Percentiles rank a stretch among this genome's conserved stretches.
phyloP scores from a whole-genome alignment of 2,113 vertebrate species.

The Oreochromis niloticus region DNA sequence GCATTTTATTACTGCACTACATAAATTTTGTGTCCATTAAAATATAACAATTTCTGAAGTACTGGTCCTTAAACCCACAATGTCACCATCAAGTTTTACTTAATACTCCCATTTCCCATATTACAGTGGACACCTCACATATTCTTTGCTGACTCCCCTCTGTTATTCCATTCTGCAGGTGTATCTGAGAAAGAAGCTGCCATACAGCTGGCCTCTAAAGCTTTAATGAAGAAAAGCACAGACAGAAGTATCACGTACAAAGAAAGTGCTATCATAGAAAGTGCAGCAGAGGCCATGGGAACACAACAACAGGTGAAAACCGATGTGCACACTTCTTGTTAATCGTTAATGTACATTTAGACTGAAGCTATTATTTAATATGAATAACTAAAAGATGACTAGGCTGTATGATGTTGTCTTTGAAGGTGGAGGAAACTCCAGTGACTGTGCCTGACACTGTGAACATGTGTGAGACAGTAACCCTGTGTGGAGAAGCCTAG shows the following conservation, averaged over 20 bases:
- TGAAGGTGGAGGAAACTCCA: constrained; percentile 8
- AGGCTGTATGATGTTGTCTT: background rate
- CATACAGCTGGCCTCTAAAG: constrained; percentile 29
- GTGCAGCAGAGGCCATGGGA: background rate
- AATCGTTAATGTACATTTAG: background rate
- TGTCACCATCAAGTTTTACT: fast-evolving
- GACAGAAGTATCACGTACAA: constrained; percentile 3
- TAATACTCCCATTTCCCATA: fast-evolving
- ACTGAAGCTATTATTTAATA: background rate
- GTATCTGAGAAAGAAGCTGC: constrained; percentile 38
- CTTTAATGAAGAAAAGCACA: constrained; percentile 31
- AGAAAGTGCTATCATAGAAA: background rate
- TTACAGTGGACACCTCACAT: background rate
- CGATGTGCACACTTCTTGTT: background rate
- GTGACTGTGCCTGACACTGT: constrained; percentile 17
- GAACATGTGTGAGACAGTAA: constrained; percentile 41
- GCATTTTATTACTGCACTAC: background rate
- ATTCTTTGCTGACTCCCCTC: background rate
- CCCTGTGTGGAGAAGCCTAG: constrained; percentile 57
- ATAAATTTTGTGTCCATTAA: background rate
- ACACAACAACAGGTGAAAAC: constrained; percentile 35
- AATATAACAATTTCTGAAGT: background rate
- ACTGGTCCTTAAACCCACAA: background rate
- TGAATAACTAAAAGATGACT: background rate
- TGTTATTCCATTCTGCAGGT: constrained; percentile 1